A percentile compares a stretch with the other conserved stretches of the same genome.
Evolutionary conservation across 2,888 invertebrate species (phyloP).

Genomic region (Julus scandinavius): DNA sequence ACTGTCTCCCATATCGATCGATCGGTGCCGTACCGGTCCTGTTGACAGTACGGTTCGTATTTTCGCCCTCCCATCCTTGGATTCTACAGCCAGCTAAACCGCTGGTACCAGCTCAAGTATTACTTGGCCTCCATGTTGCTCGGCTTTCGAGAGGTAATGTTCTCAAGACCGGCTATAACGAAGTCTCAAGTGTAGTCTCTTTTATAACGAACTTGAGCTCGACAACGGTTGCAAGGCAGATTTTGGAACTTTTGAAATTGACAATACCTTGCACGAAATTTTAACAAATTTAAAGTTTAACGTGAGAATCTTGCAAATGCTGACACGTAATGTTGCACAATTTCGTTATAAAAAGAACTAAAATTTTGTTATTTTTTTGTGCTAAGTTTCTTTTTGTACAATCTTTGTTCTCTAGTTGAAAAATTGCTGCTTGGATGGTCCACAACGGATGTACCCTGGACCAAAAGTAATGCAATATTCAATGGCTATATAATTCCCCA

Average conservation of each 20-base stretch:
- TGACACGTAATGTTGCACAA: not conserved
- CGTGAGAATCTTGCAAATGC: too few relatives aligned
- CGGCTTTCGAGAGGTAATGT: constrained; percentile 9
- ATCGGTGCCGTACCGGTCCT: not conserved
- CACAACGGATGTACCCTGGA: constrained; percentile 69
- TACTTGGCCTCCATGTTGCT: not conserved
- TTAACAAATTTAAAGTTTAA: too few relatives aligned
- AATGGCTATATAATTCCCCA: too few relatives aligned
- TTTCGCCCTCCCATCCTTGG: constrained; percentile 28
- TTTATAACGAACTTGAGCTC: too few relatives aligned
- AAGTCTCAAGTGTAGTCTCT: too few relatives aligned
- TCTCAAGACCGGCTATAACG: too few relatives aligned
- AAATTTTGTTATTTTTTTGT: too few relatives aligned
- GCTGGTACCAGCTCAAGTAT: not conserved
- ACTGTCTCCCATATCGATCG: not conserved
- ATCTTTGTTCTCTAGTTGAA: not conserved
- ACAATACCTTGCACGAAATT: not conserved
- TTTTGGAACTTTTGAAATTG: too few relatives aligned
- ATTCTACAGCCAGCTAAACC: constrained; percentile 39
- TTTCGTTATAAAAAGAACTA: not conserved
- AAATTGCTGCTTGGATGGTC: constrained; percentile 68
- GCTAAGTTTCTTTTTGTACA: not conserved
- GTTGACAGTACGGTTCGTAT: not conserved
- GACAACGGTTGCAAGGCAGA: too few relatives aligned
- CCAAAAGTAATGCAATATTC: not conserved